Conservation (phyloP, 2,888 invertebrate species). For the Drosophila picticornis region DNA sequence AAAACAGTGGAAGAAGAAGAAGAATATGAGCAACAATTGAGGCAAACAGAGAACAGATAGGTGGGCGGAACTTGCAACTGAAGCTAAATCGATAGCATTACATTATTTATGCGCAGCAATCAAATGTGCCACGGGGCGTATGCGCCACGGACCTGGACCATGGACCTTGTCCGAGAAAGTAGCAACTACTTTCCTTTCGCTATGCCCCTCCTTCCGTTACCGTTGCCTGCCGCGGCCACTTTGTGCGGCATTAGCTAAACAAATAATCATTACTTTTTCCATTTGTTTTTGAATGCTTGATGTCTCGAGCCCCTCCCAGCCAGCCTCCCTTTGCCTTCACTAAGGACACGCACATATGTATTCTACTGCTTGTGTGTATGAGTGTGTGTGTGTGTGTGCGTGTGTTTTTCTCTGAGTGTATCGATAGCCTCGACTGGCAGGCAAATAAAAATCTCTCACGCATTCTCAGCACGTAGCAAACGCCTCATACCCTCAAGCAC, state of each 20-base stretch:
- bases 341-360: conserved; percentile 27
- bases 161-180: conserved; percentile 48
- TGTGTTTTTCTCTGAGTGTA: conserved; percentile 47
- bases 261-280: conserved; percentile 82
- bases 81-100: conserved; percentile 51
- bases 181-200: background rate
- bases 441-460: conserved; percentile 80
- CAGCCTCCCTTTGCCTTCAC: no score
- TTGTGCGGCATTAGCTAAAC: conserved; percentile 81
- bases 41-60: conserved; percentile 2
- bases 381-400: conserved; percentile 15
- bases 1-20: background rate
- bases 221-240: conserved; percentile 58
- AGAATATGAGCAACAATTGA: conserved; percentile 66
- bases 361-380: background rate
- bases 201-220: background rate
- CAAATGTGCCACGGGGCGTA: conserved; percentile 80
- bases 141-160: conserved; percentile 49
- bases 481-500: conserved; percentile 36
- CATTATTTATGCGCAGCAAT: conserved; percentile 75
- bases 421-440: conserved; percentile 63
- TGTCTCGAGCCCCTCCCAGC: conserved; percentile 38
- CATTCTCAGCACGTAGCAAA: conserved; percentile 75
- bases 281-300: conserved; percentile 77
- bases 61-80: conserved; percentile 21